A percentile compares a stretch with the other conserved stretches of the same genome.
Conservation (phyloP, 2,113 vertebrate genomes). For the Rissa tridactyla region DNA sequence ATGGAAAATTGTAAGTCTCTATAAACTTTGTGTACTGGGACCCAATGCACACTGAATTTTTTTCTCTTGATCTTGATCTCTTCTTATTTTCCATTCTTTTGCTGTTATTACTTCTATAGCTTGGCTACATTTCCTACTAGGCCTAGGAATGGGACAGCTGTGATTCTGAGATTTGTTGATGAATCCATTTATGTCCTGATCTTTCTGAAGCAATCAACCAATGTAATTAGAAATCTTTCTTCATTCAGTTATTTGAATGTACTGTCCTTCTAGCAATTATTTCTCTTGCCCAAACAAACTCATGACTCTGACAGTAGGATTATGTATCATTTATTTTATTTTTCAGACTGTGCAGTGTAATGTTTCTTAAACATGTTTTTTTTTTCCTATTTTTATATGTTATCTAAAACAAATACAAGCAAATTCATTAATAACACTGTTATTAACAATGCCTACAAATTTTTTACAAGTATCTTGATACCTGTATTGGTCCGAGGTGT, state of each 20-base stretch:
- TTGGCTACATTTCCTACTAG: not conserved
- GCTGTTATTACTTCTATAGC: not conserved
- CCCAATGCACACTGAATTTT: not conserved
- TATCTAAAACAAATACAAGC: not conserved
- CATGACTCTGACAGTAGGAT: not conserved
- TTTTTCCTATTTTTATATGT: not conserved
- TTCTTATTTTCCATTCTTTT: not conserved
- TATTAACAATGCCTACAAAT: fast-evolving
- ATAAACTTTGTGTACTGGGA: not conserved
- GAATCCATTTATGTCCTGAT: not conserved
- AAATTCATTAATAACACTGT: not conserved
- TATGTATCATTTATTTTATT: not conserved
- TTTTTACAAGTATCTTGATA: not conserved
- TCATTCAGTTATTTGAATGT: not conserved
- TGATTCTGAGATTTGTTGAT: not conserved
- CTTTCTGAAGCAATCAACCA: not conserved
- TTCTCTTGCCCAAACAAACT: not conserved
- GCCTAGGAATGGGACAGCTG: not conserved
- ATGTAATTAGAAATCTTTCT: not conserved
- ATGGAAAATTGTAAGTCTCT: not conserved
- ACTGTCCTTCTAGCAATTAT: not conserved
- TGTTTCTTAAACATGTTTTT: not conserved
- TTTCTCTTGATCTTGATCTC: not conserved
- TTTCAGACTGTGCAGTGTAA: not conserved
- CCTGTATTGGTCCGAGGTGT: not conserved